A percentile compares a stretch with the other conserved stretches of the same genome.
Conservation (phyloP, 2,888 invertebrate genomes). For the Chymomyza caudatula region DNA sequence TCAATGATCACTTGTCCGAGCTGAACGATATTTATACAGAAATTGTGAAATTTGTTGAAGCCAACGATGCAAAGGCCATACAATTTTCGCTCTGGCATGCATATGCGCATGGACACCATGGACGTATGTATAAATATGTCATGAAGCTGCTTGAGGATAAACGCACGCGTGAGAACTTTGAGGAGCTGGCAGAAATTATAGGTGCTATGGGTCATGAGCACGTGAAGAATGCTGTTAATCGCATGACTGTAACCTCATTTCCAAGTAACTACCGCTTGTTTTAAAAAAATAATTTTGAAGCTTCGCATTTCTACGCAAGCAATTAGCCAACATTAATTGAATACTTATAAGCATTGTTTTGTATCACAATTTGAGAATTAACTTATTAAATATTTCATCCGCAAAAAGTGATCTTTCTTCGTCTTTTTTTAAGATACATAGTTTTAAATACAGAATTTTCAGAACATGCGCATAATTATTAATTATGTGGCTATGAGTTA, state of each 20-base stretch:
- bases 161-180: slow-evolving; percentile 82
- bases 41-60: slow-evolving; percentile 89
- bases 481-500: too few species aligned
- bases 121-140: slow-evolving; percentile 88
- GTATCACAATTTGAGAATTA: not conserved
- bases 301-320: not conserved
- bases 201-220: slow-evolving; percentile 73
- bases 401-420: not conserved
- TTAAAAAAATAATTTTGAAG: slow-evolving; percentile 40
- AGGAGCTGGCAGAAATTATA: slow-evolving; percentile 73
- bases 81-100: slow-evolving; percentile 91
- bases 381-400: not conserved
- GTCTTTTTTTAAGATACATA: too few species aligned
- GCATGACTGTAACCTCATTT: slow-evolving; percentile 72
- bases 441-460: not conserved
- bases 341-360: not conserved
- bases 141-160: slow-evolving; percentile 89
- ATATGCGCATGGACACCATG: slow-evolving; percentile 87
- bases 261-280: slow-evolving; percentile 76
- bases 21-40: slow-evolving; percentile 83
- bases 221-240: slow-evolving; percentile 66
- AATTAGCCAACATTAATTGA: not conserved
- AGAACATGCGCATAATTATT: not conserved
- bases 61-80: slow-evolving; percentile 87
- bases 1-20: slow-evolving; percentile 79